Evolutionary conservation across 2,113 vertebrate genomes (phyloP).

Genomic region (Sturnira hondurensis): DNA sequence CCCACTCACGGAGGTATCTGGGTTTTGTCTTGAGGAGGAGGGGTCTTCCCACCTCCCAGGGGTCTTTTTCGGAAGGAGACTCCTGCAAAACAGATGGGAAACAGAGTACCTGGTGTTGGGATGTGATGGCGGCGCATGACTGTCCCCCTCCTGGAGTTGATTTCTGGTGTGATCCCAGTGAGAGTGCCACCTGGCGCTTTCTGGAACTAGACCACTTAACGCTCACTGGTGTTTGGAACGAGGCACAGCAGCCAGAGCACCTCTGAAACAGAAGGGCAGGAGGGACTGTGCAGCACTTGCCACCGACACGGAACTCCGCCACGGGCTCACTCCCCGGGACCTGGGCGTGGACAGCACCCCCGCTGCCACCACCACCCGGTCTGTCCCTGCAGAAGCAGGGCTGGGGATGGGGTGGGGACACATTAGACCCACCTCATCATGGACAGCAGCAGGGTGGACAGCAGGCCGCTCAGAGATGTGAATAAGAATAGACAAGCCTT

Average conservation of each 20-base stretch:
- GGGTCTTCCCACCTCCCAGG: background rate
- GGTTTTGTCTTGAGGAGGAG: background rate
- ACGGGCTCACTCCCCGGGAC: background rate
- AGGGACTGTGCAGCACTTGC: background rate
- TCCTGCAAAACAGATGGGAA: background rate
- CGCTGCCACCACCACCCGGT: background rate
- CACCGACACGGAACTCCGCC: accelerated
- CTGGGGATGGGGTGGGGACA: background rate
- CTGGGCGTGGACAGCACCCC: background rate
- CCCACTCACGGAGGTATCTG: background rate
- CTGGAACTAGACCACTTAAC: background rate
- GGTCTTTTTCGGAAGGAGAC: background rate
- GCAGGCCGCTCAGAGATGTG: background rate
- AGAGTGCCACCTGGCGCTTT: background rate
- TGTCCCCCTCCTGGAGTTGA: background rate
- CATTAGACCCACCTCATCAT: accelerated
- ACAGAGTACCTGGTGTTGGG: too few relatives aligned
- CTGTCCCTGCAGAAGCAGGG: background rate
- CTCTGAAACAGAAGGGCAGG: background rate
- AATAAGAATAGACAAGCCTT: background rate
- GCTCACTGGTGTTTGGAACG: too few relatives aligned
- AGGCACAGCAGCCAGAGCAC: too few relatives aligned
- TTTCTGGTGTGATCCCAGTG: background rate
- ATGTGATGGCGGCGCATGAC: accelerated
- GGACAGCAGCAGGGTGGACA: background rate